These are phyloP conservation scores for Orussus abietinus DNA, from an alignment of 1,140 invertebrate genomes.

Conservation along the genomic window DNA sequence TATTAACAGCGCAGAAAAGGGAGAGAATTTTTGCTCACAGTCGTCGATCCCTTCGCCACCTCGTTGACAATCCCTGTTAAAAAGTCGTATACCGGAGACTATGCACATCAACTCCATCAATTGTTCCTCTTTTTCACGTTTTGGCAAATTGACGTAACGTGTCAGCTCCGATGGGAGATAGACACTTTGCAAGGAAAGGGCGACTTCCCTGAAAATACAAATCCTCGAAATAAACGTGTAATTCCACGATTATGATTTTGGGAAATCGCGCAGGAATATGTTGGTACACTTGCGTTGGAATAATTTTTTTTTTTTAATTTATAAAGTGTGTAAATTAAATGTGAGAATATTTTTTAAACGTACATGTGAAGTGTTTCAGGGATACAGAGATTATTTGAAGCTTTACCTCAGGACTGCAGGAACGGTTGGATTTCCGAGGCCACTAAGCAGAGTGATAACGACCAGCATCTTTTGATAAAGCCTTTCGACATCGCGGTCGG, in stretches of 20 bases:
- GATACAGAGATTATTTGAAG: no score
- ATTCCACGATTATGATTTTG: constrained; percentile 6
- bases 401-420: constrained; percentile 55
- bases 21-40: constrained; percentile 56
- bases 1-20: not conserved
- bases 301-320: constrained; percentile 8
- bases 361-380: constrained; percentile 1
- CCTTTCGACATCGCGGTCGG: constrained; percentile 51
- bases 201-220: constrained; percentile 49
- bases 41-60: constrained; percentile 65
- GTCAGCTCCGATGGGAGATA: constrained; percentile 66
- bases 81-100: constrained; percentile 63
- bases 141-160: constrained; percentile 59
- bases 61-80: constrained; percentile 64
- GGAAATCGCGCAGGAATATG: no score
- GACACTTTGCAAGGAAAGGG: constrained; percentile 68
- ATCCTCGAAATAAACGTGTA: constrained; percentile 2
- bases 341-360: constrained; percentile 8
- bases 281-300: no score
- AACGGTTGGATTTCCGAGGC: constrained; percentile 60
- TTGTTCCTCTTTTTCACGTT: constrained; percentile 53
- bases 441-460: constrained; percentile 59
- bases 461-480: constrained; percentile 64
- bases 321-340: constrained; percentile 5
- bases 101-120: constrained; percentile 58